Evolutionary conservation across 1,140 invertebrate genomes (phyloP).

Genomic region (Ceratina japonica): DNA sequence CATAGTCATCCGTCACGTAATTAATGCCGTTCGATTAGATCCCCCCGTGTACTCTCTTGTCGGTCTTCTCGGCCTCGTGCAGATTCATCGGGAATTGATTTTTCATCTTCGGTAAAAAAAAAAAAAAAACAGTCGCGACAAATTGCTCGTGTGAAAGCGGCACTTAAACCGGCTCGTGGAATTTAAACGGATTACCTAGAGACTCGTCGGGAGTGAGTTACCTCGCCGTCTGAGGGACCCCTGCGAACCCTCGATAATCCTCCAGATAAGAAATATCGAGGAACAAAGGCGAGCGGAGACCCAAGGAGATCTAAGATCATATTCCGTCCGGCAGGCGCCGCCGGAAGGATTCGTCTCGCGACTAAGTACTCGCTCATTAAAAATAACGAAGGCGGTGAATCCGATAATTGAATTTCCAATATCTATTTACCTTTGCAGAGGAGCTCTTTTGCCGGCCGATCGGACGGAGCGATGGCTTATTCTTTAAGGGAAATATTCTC

Average conservation of each 20-base stretch:
- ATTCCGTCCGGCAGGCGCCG: constrained; percentile 27
- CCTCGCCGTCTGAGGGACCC: constrained; percentile 24
- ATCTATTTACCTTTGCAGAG: constrained; percentile 62
- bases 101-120: constrained; percentile 6
- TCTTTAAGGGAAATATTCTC: background rate
- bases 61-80: background rate
- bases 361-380: constrained; percentile 62
- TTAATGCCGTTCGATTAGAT: background rate
- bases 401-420: constrained; percentile 65
- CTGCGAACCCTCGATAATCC: constrained; percentile 57
- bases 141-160: constrained; percentile 41
- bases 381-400: constrained; percentile 61
- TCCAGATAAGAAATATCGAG: constrained; percentile 51
- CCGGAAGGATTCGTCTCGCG: constrained; percentile 41
- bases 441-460: background rate
- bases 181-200: constrained; percentile 43
- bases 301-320: constrained; percentile 48
- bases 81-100: background rate
- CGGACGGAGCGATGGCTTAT: constrained; percentile 44
- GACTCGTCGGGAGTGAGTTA: background rate
- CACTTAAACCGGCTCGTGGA: constrained; percentile 28
- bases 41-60: background rate
- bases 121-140: constrained; percentile 33
- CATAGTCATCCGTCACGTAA: background rate
- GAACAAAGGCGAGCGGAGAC: constrained; percentile 40